Conservation (phyloP, 2,888 invertebrate species). For the Dilophus febrilis region DNA sequence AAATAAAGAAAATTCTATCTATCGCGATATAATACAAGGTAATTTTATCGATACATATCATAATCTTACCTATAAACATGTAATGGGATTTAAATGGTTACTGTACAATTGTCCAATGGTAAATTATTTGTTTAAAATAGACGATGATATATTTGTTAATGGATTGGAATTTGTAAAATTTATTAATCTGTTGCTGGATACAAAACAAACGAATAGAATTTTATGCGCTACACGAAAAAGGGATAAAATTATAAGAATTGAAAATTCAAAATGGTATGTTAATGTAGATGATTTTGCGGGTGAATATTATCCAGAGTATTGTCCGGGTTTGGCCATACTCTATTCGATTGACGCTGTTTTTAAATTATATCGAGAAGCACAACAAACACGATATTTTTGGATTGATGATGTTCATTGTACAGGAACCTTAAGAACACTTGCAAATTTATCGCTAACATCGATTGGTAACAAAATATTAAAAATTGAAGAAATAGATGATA, state of each 20-base stretch:
- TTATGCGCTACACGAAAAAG: constrained; percentile 39
- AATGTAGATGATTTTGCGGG: constrained; percentile 45
- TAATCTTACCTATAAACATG: constrained; percentile 72
- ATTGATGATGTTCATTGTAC: constrained; percentile 69
- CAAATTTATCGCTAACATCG: no score
- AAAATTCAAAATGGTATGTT: constrained; percentile 61
- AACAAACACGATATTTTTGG: constrained; percentile 55
- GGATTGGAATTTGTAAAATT: constrained; percentile 33
- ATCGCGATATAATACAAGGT: constrained; percentile 59
- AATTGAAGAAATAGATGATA: no score
- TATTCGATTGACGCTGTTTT: constrained; percentile 45
- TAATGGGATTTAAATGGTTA: constrained; percentile 65
- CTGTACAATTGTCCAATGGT: constrained; percentile 49
- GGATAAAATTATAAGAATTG: constrained; percentile 39
- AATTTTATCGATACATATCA: constrained; percentile 58
- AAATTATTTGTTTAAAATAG: constrained; percentile 52
- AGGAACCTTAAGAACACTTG: constrained; percentile 25
- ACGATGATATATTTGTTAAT: constrained; percentile 63
- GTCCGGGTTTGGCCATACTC: constrained; percentile 53
- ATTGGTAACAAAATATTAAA: no score
- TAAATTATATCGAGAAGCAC: constrained; percentile 39
- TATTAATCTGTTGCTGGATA: constrained; percentile 38
- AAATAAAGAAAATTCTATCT: constrained; percentile 35
- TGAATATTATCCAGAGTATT: constrained; percentile 53
- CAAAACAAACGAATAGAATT: constrained; percentile 34